phyloP scores from a whole-genome alignment of 2,888 invertebrate genomes.

The Hydriomena furcata region DNA sequence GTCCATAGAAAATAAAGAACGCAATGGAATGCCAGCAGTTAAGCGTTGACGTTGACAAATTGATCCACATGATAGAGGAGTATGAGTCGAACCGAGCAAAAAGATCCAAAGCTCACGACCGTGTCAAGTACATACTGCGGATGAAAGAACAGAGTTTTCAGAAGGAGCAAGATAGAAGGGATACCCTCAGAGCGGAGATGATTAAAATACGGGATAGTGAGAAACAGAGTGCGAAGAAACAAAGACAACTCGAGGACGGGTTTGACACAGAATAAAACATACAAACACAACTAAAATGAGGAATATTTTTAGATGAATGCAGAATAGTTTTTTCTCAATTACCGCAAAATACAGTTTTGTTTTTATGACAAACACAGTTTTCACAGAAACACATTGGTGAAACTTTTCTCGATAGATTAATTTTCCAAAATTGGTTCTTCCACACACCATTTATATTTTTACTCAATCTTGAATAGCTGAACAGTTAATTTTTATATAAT shows the following conservation, averaged over 20 bases:
- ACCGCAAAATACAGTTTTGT: too few relatives aligned
- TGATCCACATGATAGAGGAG: constrained; percentile 26
- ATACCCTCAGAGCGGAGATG: constrained; percentile 15
- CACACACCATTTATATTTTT: too few relatives aligned
- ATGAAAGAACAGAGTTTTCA: background rate
- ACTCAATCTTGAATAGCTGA: too few relatives aligned
- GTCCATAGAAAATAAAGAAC: constrained; percentile 12
- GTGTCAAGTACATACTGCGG: background rate
- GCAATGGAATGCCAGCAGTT: constrained; percentile 23
- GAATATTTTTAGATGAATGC: too few relatives aligned
- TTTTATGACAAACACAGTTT: too few relatives aligned
- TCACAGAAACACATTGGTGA: too few relatives aligned
- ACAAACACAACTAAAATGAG: too few relatives aligned
- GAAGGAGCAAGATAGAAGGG: constrained; percentile 20
- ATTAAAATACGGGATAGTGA: constrained; percentile 4
- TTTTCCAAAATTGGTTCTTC: too few relatives aligned
- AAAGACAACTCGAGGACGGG: constrained; percentile 18
- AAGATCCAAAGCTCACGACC: background rate
- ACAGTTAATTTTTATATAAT: too few relatives aligned
- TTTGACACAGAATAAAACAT: constrained; percentile 30
- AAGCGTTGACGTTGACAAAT: constrained; percentile 27
- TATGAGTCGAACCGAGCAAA: constrained; percentile 6
- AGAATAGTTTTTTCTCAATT: too few relatives aligned
- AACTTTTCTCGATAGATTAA: too few relatives aligned
- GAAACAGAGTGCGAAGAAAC: constrained; percentile 1